Conservation (phyloP, 2,888 invertebrate genomes). For the Cheilosia urbana region DNA sequence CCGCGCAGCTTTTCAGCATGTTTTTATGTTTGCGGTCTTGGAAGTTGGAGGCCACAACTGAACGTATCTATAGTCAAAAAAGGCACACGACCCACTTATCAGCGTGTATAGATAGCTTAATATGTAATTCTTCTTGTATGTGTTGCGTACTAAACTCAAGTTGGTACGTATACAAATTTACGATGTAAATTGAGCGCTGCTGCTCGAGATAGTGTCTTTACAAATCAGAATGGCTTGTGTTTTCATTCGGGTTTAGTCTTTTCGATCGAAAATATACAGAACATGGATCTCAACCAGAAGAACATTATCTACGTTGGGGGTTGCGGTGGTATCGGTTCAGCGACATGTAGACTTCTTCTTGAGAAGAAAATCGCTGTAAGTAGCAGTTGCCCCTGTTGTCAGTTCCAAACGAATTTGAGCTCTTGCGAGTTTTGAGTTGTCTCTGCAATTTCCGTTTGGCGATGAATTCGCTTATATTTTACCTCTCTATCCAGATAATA, state of each 20-base stretch:
- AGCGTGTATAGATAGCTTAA: background rate
- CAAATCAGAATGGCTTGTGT: background rate
- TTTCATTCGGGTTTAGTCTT: background rate
- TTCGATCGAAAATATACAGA: background rate
- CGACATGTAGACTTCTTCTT: slow-evolving; percentile 79
- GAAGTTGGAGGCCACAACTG: background rate
- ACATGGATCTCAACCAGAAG: slow-evolving; percentile 78
- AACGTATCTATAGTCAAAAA: background rate
- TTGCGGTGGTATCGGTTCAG: slow-evolving; percentile 80
- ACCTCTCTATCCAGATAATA: too few relatives aligned
- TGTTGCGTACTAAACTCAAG: too few relatives aligned
- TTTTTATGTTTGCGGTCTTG: background rate
- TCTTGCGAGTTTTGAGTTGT: too few relatives aligned
- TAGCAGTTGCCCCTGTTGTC: background rate
- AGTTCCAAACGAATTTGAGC: too few relatives aligned
- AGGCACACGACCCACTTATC: background rate
- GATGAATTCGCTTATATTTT: too few relatives aligned
- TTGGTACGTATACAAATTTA: background rate
- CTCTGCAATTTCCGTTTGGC: too few relatives aligned
- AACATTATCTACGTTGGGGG: slow-evolving; percentile 81
- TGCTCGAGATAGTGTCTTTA: background rate
- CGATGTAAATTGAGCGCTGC: background rate
- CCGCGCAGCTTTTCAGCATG: background rate
- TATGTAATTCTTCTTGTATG: too few relatives aligned
- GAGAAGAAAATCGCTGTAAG: slow-evolving; percentile 78